phyloP scores from a whole-genome alignment of 2,113 vertebrate genomes.

The Catharus bicknelli region DNA sequence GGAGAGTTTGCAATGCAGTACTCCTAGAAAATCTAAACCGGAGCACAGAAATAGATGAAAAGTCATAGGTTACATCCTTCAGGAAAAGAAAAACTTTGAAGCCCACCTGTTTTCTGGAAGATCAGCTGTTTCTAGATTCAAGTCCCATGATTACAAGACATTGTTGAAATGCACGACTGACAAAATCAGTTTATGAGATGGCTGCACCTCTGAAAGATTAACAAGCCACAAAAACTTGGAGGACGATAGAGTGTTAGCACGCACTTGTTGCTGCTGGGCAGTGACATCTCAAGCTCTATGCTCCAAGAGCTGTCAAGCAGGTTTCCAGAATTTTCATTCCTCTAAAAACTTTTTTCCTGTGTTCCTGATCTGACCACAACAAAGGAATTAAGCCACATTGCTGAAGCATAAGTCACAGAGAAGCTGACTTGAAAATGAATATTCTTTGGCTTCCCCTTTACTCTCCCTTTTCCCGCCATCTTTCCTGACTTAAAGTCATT shows the following conservation, averaged over 20 bases:
- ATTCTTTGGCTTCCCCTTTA: not conserved
- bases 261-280: fast-evolving
- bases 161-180: not conserved
- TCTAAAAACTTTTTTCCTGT: not conserved
- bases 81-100: not conserved
- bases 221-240: not conserved
- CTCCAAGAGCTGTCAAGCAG: not conserved
- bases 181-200: not conserved
- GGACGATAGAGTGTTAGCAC: not conserved
- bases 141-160: not conserved
- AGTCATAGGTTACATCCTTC: not conserved
- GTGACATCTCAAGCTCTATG: not conserved
- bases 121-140: not conserved
- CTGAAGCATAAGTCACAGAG: not conserved
- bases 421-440: not conserved
- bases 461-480: not conserved
- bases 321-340: not conserved
- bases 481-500: not conserved
- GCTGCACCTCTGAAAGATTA: not conserved
- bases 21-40: not conserved
- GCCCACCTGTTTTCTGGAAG: not conserved
- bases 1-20: not conserved
- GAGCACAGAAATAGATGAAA: not conserved
- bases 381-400: not conserved
- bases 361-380: not conserved